Evolutionary conservation across 2,797 vertebrate species (phyloP).

Genomic region (Anguilla megastoma): DNA sequence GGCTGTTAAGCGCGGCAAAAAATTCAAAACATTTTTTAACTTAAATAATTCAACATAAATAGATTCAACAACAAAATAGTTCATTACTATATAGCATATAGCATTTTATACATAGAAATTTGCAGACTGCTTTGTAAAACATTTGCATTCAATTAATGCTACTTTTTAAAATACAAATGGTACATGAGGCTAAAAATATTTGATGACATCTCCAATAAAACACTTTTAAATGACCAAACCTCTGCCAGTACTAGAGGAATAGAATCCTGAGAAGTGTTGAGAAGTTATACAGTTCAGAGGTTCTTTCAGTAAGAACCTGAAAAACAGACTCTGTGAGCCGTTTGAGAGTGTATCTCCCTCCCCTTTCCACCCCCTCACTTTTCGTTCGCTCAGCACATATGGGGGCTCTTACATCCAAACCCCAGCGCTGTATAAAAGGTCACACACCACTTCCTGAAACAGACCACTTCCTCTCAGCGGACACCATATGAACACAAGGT

Average conservation of each 20-base stretch:
- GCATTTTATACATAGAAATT: too few species aligned
- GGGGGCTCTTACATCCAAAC: slow-evolving; percentile 54
- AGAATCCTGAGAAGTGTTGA: neutral
- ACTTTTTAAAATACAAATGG: too few species aligned
- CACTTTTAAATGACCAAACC: too few species aligned
- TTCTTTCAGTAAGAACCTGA: neutral
- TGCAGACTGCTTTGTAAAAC: neutral
- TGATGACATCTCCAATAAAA: too few species aligned
- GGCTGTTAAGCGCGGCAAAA: neutral
- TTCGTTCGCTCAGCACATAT: slow-evolving; percentile 51
- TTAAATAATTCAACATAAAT: neutral
- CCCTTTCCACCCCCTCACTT: neutral
- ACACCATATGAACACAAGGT: slow-evolving; percentile 43
- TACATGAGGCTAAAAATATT: too few species aligned
- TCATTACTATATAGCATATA: too few species aligned
- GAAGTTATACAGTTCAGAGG: neutral
- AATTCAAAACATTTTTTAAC: neutral
- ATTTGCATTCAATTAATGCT: neutral
- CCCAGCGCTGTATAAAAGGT: slow-evolving; percentile 62
- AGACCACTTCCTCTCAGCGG: slow-evolving; percentile 70
- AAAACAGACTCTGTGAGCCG: neutral
- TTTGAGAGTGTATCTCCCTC: neutral
- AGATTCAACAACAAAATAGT: neutral
- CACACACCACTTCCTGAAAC: slow-evolving; percentile 76
- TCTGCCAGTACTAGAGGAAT: neutral